Evolutionary conservation across 2,797 vertebrate genomes (phyloP), one percentile per base, ranked within the genome.

Genomic region (Yasuhikotakia modesta): DNA sequence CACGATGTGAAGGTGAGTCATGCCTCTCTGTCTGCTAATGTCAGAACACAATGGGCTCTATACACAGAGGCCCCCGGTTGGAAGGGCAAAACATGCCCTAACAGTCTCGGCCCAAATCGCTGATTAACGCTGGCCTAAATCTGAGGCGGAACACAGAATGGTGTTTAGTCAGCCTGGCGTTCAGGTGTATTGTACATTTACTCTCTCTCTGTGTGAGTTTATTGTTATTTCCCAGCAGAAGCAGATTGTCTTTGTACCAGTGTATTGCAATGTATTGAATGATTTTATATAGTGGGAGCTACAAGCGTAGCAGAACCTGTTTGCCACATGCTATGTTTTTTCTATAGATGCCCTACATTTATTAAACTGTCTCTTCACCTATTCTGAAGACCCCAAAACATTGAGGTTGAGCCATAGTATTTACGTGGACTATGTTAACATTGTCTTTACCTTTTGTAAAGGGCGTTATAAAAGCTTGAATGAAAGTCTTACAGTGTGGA

Each of bases 1-100:
- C 86, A 73, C 83, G 69, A 83, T 61, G 86, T 85, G 85, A 85
- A 82, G 84, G 82, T 92, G 91, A 92, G 86, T 92, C 90, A 92
- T 27, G 83, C 68, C 87, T 86, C 58, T 79, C 79, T 86, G 88
- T 89, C 85, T 88, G 89, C 87, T 89, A 85, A 79, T 32, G 74
- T 77, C 79, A 83, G 78, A 86, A 87, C 87, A 92, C 91, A 92
- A 92, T 90, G 87, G 87, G 39, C 83, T 86, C 84, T 81, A 85
- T 86, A 88, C 89, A 91, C 91, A 89, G 89, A 87, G 64, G 84
- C 73, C 77, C 65, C 75, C 78, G 68, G 80, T 85, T 79, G 85
- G 88, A 89, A 91, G 90, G 89, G 90, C 84, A 78, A 86, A 87
- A 86, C 86, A 88, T 82, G 88, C 88, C 82, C 77, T 82, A 80